phyloP scores from a whole-genome alignment of 2,113 vertebrate genomes.

The Paratilapia polleni region DNA sequence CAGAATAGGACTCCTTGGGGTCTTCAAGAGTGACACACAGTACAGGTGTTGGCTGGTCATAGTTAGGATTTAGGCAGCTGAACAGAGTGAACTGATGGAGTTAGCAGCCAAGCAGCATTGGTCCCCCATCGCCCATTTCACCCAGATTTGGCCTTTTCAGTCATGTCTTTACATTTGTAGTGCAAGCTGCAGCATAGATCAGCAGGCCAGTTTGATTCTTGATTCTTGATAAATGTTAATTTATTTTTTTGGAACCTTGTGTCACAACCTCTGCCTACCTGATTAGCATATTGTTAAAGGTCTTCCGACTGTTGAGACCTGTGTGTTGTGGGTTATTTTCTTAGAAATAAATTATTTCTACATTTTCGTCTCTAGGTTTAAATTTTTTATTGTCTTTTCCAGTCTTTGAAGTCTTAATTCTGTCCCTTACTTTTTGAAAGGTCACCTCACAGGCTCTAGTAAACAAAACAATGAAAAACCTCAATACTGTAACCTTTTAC shows the following conservation, averaged over 20 bases:
- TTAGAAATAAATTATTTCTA: background rate
- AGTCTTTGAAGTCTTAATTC: background rate
- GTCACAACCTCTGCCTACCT: too few relatives aligned
- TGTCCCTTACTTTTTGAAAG: background rate
- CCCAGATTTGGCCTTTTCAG: background rate
- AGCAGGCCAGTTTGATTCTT: background rate
- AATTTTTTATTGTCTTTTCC: background rate
- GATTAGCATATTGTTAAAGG: background rate
- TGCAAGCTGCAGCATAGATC: background rate
- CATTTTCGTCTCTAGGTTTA: background rate
- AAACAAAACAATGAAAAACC: constrained; percentile 1
- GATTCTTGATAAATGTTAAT: too few relatives aligned
- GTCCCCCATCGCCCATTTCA: background rate
- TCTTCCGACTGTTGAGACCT: background rate
- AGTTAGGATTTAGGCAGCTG: background rate
- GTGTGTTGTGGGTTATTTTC: background rate
- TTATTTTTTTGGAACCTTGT: too few relatives aligned
- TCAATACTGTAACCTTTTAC: constrained; percentile 1
- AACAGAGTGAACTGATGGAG: background rate
- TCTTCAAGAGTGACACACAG: background rate
- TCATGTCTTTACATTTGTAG: background rate
- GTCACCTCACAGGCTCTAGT: background rate
- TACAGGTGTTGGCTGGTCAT: too few relatives aligned
- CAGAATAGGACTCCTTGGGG: background rate
- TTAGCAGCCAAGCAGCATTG: too few relatives aligned